phyloP scores from a whole-genome alignment of 2,888 invertebrate genomes.

The Limnephilus lunatus region DNA sequence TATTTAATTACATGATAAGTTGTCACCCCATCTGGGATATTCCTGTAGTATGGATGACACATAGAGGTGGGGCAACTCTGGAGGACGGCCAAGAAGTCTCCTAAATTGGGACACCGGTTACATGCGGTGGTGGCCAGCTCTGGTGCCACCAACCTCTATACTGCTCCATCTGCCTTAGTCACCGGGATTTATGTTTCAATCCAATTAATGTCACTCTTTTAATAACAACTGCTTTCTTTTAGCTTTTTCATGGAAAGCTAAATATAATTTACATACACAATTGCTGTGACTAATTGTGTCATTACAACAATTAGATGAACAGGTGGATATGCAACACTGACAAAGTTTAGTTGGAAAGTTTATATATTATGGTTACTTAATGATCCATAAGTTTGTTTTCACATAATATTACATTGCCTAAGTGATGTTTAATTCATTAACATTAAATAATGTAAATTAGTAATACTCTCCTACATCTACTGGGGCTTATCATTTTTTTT shows the following conservation, averaged over 20 bases:
- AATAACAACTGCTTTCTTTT: neutral
- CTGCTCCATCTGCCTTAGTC: neutral
- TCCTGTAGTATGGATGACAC: neutral
- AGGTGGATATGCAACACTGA: neutral
- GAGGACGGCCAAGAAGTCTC: slow-evolving; percentile 19
- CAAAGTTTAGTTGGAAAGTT: neutral
- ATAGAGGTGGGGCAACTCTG: slow-evolving; percentile 1
- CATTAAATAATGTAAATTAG: no score
- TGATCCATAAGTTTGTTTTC: no score
- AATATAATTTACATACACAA: neutral
- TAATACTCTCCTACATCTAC: no score
- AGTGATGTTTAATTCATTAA: no score
- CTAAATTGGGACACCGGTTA: neutral
- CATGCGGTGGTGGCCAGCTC: neutral
- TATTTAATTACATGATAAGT: neutral
- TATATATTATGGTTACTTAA: no score
- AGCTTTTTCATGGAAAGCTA: neutral
- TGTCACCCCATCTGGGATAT: slow-evolving; percentile 2
- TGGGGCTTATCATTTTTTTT: no score
- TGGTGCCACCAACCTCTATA: neutral
- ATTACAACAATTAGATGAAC: neutral
- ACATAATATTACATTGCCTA: no score
- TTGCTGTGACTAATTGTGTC: neutral
- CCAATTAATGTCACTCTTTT: neutral
- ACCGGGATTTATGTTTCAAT: neutral